Percentiles rank a stretch among this genome's conserved stretches.
phyloP scores from a whole-genome alignment of 2,888 invertebrate genomes.

The Agrochola lota region DNA sequence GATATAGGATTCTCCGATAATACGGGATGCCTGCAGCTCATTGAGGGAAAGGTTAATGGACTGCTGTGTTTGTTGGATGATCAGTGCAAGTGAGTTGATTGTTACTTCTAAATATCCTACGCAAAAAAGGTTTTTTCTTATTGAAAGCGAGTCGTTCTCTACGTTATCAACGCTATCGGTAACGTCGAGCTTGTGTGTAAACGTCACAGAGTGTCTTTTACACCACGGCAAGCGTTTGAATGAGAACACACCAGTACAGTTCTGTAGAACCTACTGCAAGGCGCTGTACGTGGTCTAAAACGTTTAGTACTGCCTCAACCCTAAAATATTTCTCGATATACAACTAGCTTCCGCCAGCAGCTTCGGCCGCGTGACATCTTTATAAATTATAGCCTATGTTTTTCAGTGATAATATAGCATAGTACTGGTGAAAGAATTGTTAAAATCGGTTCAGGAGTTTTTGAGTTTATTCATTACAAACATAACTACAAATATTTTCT shows the following conservation, averaged over 20 bases:
- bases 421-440: too few relatives aligned
- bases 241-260: not conserved
- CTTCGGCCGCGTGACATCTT: too few relatives aligned
- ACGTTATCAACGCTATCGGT: not conserved
- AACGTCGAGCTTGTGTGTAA: not conserved
- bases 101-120: not conserved
- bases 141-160: too few relatives aligned
- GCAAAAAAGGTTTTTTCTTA: not conserved
- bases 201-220: not conserved
- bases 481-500: too few relatives aligned
- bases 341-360: not conserved
- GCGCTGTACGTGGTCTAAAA: not conserved
- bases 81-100: conserved; percentile 96
- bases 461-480: too few relatives aligned
- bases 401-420: too few relatives aligned
- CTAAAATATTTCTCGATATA: not conserved
- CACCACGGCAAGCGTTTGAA: not conserved
- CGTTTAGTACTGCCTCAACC: not conserved
- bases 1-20: conserved; percentile 99
- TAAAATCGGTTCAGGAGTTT: too few relatives aligned
- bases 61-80: conserved; percentile 97
- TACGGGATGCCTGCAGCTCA: conserved; percentile 97
- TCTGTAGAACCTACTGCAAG: not conserved
- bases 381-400: too few relatives aligned
- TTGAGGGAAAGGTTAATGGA: conserved; percentile 97